Evolutionary conservation across 2,888 invertebrate species (phyloP).

Genomic region (Nemurella pictetii): DNA sequence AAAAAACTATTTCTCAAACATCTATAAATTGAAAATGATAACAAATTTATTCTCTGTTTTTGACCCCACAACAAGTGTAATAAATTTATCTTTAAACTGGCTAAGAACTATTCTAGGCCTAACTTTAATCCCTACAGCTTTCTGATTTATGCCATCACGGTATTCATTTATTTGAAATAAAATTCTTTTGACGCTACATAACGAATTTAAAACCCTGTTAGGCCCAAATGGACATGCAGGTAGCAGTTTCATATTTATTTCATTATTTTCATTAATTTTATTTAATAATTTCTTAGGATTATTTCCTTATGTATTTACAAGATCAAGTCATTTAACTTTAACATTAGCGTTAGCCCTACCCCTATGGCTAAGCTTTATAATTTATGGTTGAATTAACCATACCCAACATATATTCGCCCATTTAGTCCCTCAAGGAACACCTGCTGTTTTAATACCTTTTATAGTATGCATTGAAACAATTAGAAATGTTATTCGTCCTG

Average conservation of each 20-base stretch:
- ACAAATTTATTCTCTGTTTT: conserved; percentile 69
- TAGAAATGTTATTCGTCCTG: conserved; percentile 71
- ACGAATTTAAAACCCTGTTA: conserved; percentile 63
- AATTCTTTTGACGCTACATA: conserved; percentile 55
- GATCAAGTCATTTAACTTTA: conserved; percentile 65
- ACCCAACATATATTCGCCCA: conserved; percentile 67
- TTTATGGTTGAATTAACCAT: conserved; percentile 66
- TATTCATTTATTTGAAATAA: conserved; percentile 56
- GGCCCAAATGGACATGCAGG: conserved; percentile 53
- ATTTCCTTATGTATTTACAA: conserved; percentile 72
- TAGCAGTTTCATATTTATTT: conserved; percentile 60
- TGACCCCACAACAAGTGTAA: conserved; percentile 62
- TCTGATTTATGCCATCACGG: conserved; percentile 61
- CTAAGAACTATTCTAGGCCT: conserved; percentile 58
- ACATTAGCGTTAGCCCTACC: conserved; percentile 63
- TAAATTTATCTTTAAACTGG: conserved; percentile 63
- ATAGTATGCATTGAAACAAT: conserved; percentile 75
- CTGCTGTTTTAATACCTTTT: conserved; percentile 66
- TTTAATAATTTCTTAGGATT: conserved; percentile 70
- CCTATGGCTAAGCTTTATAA: conserved; percentile 67
- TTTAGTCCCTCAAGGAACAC: conserved; percentile 70
- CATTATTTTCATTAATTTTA: conserved; percentile 62
- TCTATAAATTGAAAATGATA: conserved; percentile 64
- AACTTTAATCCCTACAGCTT: conserved; percentile 57
- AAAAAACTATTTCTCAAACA: conserved; percentile 47